These are phyloP conservation scores for Pentamera pediparva DNA, from an alignment of 53 echinoderm and acorn worm species.

Conservation along the genomic window DNA sequence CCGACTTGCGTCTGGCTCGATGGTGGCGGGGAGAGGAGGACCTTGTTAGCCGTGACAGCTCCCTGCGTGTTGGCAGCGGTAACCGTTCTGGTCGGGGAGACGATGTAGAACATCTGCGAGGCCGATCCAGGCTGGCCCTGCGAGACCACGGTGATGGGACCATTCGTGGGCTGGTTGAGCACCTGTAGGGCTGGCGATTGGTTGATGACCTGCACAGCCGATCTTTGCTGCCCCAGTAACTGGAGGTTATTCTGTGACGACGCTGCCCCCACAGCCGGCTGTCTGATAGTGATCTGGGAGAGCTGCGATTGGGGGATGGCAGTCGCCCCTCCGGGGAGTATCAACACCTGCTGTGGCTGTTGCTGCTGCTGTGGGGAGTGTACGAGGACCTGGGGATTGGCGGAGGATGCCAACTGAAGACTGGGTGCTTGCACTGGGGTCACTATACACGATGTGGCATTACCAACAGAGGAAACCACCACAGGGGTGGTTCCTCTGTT, in stretches of 20 bases:
- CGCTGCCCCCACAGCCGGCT: constrained; percentile 3
- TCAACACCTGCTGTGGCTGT: constrained; percentile 22
- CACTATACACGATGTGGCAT: neutral
- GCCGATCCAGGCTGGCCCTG: constrained; percentile 1
- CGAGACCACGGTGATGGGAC: constrained; percentile 23
- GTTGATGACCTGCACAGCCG: constrained; percentile 12
- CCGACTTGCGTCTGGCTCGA: neutral
- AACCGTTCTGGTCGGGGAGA: constrained; percentile 25
- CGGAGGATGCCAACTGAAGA: neutral
- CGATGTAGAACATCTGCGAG: constrained; percentile 27
- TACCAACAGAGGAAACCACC: neutral
- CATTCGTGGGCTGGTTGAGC: constrained; percentile 1
- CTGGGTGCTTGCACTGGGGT: constrained; percentile 1
- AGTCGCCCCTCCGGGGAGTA: constrained; percentile 12
- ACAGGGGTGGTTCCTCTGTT: neutral
- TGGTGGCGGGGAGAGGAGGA: constrained; percentile 9
- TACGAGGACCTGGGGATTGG: constrained; percentile 10
- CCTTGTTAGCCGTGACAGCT: constrained; percentile 18
- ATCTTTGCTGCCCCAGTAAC: constrained; percentile 3
- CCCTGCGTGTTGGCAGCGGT: neutral
- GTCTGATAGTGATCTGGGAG: constrained; percentile 26
- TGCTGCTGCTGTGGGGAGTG: constrained; percentile 21
- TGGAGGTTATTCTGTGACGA: constrained; percentile 22
- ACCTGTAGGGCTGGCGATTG: constrained; percentile 22
- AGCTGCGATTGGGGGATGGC: constrained; percentile 7